Percentiles rank a stretch among this genome's conserved stretches.
phyloP scores from a whole-genome alignment of 2,113 vertebrate species.

The Siniperca knerii region DNA sequence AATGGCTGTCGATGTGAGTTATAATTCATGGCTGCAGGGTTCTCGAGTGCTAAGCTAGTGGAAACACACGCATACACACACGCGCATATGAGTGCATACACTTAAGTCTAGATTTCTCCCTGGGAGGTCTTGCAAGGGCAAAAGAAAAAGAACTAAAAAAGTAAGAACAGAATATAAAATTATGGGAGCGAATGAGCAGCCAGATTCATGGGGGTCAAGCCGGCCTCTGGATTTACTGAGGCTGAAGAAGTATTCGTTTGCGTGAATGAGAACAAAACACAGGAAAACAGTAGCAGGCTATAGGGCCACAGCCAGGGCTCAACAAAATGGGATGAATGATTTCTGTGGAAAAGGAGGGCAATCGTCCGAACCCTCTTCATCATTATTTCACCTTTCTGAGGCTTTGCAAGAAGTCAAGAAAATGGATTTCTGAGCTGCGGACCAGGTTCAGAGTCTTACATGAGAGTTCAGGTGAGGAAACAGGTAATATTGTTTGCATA shows the following conservation, averaged over 20 bases:
- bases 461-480: not conserved
- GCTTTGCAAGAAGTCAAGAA: constrained; percentile 52
- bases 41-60: constrained; percentile 15
- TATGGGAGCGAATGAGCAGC: constrained; percentile 31
- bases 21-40: constrained; percentile 58
- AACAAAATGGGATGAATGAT: constrained; percentile 9
- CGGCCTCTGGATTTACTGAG: constrained; percentile 28
- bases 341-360: not conserved
- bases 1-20: constrained; percentile 38
- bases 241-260: constrained; percentile 8
- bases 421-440: constrained; percentile 13
- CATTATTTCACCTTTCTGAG: constrained; percentile 28
- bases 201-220: not conserved
- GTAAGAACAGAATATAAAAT: constrained; percentile 45
- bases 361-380: constrained; percentile 27
- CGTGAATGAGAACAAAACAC: constrained; percentile 40
- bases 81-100: not conserved
- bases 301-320: constrained; percentile 9
- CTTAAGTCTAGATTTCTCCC: constrained; percentile 32
- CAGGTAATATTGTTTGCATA: not conserved
- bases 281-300: constrained; percentile 34
- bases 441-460: not conserved
- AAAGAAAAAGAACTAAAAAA: constrained; percentile 28
- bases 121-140: constrained; percentile 63
- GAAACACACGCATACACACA: constrained; percentile 33